Base-by-base conservation (phyloP, 2,888 invertebrate species). In the Aspidapion aeneum region DNA sequence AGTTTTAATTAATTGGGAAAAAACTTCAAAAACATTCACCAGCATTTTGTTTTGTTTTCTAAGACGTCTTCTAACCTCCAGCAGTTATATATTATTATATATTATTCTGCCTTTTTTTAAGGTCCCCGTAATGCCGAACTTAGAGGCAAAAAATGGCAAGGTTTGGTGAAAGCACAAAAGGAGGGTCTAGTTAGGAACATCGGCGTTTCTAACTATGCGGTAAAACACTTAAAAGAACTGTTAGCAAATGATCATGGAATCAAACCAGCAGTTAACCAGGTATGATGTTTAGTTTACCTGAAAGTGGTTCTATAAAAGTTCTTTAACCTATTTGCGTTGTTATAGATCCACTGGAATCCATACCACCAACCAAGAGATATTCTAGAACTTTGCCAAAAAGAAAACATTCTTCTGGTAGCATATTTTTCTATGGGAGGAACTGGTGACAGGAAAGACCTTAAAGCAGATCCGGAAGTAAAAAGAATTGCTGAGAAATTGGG, bases 151-250 rank as follows among this genome's bases (percentile, higher is more conserved):
- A 89, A 90, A 57, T 94, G 93, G 93, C 74, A 80, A 58, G 84
- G 85, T 12, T 76, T 94, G 72, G 85, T 86, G 2, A 80, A 86
- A 61, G 80, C 90, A 0, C 84, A 88, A 66, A 82, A 86, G 58
- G 80, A 85, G 68, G 90, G 90, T 55, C 72, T 81, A 21, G 78
- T 82, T 1, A 79, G 83, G 73, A 85, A 89, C 1, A 90, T 94
- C 69, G 94, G 94, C 0, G 93, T 94, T 0, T 92, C 93, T 0
- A 94, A 94, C 78, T 94, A 88, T 73, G 89, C 86, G 1, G 78
- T 86, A 0, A 78, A 78, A 20, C 94, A 94, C 78, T 75, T 94
- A 49, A 78, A 84, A 60, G 86, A 91, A 67, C 76, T 94, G 22
- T 73, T 85, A 20, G 70, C 75, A 19, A 80, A 82, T 65, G 82